Evolutionary conservation across 1,140 invertebrate genomes (phyloP), one percentile per base, ranked within the genome.

Genomic region (Luehdorfia chinensis): DNA sequence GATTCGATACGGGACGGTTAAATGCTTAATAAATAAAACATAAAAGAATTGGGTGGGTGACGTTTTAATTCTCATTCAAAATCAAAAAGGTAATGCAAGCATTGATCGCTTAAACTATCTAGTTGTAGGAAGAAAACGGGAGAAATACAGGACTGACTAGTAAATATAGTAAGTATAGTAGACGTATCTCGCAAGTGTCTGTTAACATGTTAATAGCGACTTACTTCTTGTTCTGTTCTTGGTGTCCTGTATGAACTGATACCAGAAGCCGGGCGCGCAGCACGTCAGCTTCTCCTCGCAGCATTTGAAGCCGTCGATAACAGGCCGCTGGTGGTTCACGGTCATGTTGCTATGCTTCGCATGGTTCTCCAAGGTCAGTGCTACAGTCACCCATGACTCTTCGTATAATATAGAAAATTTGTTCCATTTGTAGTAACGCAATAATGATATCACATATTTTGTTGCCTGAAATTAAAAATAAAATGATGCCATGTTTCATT

Each of bases 401-500:
- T 98, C 96, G 47, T 93, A 93, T n/a, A 99, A 89, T 32, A 99
- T 94, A 9, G 95, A 93, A 86, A 98, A 98, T 75, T 96, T 97
- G 47, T 93, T 92, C 97, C 97, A 99, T 59, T 94, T 92, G 84
- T 96, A 97, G 84, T 98, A 94, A 25, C 92, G 88, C 45, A 99
- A 84, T 32, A 98, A 85, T 0, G 97, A 92, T 66, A 98, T 93
- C 37, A 98, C 92, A 12, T 96, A 98, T 87, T 97, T 97, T 18
- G 96, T 96, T 13, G 98, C 95, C 91, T 95, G 76, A 25, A 88
- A 87, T 19, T 19, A 32, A 12, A 14, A n/a, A n/a, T n/a, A n/a
- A n/a, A n/a, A n/a, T n/a, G n/a, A n/a, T n/a, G n/a, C n/a, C n/a
- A n/a, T n/a, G n/a, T n/a, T n/a, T n/a, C n/a, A n/a, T n/a, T n/a